Evolutionary conservation across 92 coral and sea anemone species (phyloP).

Genomic region (Epizoanthus stellaris): DNA sequence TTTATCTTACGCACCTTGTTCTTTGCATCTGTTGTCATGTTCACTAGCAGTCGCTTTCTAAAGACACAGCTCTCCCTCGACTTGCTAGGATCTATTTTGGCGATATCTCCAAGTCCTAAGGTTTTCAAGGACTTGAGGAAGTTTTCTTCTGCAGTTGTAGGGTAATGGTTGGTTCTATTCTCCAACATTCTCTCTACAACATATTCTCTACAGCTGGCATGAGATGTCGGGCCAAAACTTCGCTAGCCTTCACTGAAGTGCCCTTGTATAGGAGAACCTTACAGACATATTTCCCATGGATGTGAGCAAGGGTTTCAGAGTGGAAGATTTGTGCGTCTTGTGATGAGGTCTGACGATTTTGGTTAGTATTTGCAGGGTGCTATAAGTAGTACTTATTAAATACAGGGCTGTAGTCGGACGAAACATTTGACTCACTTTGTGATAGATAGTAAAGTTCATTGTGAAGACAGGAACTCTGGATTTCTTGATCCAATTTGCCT

Average conservation of each 20-base stretch:
- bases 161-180: slow-evolving; percentile 25
- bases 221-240: slow-evolving; percentile 53
- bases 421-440: too few species aligned
- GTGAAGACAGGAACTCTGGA: too few species aligned
- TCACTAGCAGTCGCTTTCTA: too few species aligned
- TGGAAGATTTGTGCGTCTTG: slow-evolving; percentile 9
- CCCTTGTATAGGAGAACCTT: slow-evolving; percentile 45
- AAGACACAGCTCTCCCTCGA: too few species aligned
- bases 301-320: slow-evolving; percentile 48
- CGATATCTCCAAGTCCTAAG: slow-evolving; percentile 49
- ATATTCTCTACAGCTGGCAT: slow-evolving; percentile 43
- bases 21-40: too few species aligned
- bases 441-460: too few species aligned
- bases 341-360: not conserved
- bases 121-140: slow-evolving; percentile 40
- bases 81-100: too few species aligned
- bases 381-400: too few species aligned
- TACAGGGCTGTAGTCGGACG: too few species aligned
- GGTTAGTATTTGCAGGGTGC: not conserved
- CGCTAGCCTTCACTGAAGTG: slow-evolving; percentile 43
- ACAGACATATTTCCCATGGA: slow-evolving; percentile 41
- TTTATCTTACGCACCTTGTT: too few species aligned
- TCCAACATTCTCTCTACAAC: too few species aligned
- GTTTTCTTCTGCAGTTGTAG: slow-evolving; percentile 29
- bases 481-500: too few species aligned